These are phyloP conservation scores for Lipophrys pholis DNA, from an alignment of 2,113 vertebrate genomes.

Conservation along the genomic window DNA sequence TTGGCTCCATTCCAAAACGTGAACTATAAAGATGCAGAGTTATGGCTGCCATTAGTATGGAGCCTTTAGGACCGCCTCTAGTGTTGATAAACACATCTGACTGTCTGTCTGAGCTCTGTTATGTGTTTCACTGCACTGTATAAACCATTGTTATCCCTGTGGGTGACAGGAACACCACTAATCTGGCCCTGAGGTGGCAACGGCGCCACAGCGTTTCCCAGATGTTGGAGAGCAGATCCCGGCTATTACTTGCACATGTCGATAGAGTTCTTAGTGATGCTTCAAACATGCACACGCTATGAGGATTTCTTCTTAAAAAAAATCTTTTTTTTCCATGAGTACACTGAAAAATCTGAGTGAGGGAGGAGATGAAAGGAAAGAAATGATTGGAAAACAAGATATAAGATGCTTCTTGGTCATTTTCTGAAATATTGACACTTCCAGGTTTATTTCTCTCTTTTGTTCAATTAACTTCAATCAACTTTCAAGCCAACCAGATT, in stretches of 20 bases:
- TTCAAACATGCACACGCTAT: neutral
- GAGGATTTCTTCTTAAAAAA: neutral
- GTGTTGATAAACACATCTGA: slow-evolving; percentile 65
- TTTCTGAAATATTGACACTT: neutral
- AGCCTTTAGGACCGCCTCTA: slow-evolving; percentile 58
- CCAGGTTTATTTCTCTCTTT: neutral
- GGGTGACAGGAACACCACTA: slow-evolving; percentile 58
- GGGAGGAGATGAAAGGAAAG: too few species aligned
- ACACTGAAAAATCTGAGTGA: too few species aligned
- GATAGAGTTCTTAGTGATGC: neutral
- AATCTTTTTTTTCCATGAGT: neutral
- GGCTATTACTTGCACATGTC: slow-evolving; percentile 11
- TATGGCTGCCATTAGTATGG: slow-evolving; percentile 50
- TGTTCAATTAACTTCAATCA: too few species aligned
- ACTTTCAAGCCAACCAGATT: neutral
- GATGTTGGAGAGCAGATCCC: slow-evolving; percentile 34
- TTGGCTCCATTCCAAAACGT: slow-evolving; percentile 53
- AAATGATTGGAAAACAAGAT: too few species aligned
- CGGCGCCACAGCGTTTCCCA: slow-evolving; percentile 45
- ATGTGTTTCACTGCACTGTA: slow-evolving; percentile 53
- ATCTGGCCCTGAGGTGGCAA: slow-evolving; percentile 58
- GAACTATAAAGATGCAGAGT: slow-evolving; percentile 48
- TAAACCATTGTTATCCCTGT: slow-evolving; percentile 54
- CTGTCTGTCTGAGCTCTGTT: slow-evolving; percentile 55
- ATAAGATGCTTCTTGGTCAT: too few species aligned